Evolutionary conservation across 2,888 invertebrate species (phyloP).

Genomic region (Linnaemya tessellans): DNA sequence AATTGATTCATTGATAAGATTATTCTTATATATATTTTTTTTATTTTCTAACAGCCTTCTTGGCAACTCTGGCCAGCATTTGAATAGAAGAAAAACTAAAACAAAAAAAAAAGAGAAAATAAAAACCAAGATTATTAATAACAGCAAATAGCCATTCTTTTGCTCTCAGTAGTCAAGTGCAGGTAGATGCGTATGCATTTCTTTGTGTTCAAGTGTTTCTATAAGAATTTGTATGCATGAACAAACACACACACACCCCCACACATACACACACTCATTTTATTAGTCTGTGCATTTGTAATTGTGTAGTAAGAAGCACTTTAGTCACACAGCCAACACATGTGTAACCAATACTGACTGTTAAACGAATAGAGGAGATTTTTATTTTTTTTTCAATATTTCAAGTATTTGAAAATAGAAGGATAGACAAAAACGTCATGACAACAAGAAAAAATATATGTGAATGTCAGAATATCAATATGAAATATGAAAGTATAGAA

Average conservation of each 20-base stretch:
- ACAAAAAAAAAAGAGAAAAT: background rate
- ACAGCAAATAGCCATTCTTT: conserved; percentile 35
- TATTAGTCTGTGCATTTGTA: background rate
- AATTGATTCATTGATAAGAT: too few relatives aligned
- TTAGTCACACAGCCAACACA: conserved; percentile 54
- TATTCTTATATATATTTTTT: too few relatives aligned
- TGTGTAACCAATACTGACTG: conserved; percentile 40
- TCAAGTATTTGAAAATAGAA: background rate
- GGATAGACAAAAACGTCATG: background rate
- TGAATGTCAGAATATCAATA: conserved; percentile 43
- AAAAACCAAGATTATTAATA: conserved; percentile 16
- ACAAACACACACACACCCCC: background rate
- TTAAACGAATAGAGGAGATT: conserved; percentile 44
- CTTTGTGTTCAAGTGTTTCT: conserved; percentile 11
- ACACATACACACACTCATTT: background rate
- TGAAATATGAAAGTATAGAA: conserved; percentile 10
- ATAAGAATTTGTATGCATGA: background rate
- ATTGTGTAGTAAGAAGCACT: conserved; percentile 23
- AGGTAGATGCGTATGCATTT: conserved; percentile 10
- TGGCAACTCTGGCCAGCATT: background rate
- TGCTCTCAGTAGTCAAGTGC: conserved; percentile 16
- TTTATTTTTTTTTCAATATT: background rate
- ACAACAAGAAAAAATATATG: background rate
- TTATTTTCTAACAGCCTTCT: too few relatives aligned
- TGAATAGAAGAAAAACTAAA: background rate